phyloP scores from a whole-genome alignment of 2,797 vertebrate species.

The Xenopus petersii region DNA sequence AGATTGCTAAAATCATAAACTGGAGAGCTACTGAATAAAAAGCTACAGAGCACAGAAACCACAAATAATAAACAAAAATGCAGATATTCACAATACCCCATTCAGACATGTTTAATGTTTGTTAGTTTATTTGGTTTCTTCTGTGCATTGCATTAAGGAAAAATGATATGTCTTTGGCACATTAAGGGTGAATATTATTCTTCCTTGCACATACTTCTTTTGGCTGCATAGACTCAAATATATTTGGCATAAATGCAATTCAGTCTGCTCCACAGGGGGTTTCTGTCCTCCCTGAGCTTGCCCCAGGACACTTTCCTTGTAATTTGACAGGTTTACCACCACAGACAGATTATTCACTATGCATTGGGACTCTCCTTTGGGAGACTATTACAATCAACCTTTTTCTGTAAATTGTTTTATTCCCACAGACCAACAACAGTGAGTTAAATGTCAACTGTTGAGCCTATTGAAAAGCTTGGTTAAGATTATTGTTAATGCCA shows the following conservation, averaged over 20 bases:
- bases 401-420: background rate
- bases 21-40: no score
- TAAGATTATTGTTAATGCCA: background rate
- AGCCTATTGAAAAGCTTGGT: background rate
- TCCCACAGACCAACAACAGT: background rate
- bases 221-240: background rate
- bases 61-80: no score
- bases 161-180: no score
- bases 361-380: background rate
- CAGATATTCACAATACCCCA: no score
- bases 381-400: background rate
- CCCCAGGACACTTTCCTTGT: conserved; percentile 2
- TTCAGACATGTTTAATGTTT: no score
- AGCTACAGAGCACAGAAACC: no score
- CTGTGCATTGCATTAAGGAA: no score
- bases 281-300: background rate
- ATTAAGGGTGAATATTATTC: background rate
- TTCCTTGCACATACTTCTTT: background rate
- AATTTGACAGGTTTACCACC: conserved; percentile 6
- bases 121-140: no score
- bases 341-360: background rate
- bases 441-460: background rate
- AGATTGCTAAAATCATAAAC: no score
- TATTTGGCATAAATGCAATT: background rate
- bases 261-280: background rate